Percentiles rank a stretch among this genome's conserved stretches.
Conservation (phyloP, 2,797 vertebrate genomes). For the Danio choprae region DNA sequence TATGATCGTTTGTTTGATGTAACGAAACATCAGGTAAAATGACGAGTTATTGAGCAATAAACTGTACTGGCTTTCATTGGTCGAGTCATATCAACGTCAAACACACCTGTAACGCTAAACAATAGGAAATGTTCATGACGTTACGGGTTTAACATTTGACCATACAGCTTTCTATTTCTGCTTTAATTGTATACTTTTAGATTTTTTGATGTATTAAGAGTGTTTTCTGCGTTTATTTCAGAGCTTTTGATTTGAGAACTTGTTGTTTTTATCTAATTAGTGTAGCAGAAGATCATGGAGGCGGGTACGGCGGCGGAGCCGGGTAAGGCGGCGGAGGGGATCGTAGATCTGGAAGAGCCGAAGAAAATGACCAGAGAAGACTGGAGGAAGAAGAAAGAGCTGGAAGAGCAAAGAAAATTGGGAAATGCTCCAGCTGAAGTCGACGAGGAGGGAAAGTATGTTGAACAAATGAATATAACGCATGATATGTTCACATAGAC, state of each 20-base stretch:
- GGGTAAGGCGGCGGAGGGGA: slow-evolving; percentile 71
- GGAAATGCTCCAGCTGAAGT: slow-evolving; percentile 98
- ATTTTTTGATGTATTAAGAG: too few species aligned
- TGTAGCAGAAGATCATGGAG: slow-evolving; percentile 11
- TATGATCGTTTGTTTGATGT: background rate
- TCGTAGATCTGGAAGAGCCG: slow-evolving; percentile 91
- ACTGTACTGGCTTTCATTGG: background rate
- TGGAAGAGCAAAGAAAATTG: slow-evolving; percentile 96
- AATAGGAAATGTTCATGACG: background rate
- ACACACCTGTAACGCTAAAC: background rate
- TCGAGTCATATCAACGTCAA: background rate
- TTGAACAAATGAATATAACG: slow-evolving; percentile 34
- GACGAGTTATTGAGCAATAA: too few species aligned
- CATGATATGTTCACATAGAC: background rate
- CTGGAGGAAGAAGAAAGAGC: slow-evolving; percentile 98
- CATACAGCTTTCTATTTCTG: background rate
- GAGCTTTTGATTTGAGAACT: too few species aligned
- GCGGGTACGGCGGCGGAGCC: slow-evolving; percentile 30
- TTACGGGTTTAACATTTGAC: background rate
- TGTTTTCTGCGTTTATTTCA: too few species aligned
- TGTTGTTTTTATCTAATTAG: too few species aligned
- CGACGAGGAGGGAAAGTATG: slow-evolving; percentile 98
- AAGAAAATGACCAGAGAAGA: slow-evolving; percentile 99
- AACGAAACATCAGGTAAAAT: background rate
- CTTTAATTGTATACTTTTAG: background rate